Percentiles rank a stretch among this genome's conserved stretches.
phyloP scores from a whole-genome alignment of 2,797 vertebrate species.

The Trachops cirrhosus region DNA sequence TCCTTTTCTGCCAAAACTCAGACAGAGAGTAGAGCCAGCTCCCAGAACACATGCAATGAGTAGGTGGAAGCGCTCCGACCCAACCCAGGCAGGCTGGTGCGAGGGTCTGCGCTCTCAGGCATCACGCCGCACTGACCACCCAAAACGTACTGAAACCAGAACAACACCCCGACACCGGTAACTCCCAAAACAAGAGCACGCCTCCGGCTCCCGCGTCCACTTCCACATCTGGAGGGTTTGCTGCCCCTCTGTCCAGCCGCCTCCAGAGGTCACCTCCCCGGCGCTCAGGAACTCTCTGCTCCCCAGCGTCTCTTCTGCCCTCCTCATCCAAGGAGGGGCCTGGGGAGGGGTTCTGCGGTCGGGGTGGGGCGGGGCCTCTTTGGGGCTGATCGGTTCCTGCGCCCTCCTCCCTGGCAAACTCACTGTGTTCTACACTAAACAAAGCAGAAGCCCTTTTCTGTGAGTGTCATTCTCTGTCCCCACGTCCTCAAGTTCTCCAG shows the following conservation, averaged over 20 bases:
- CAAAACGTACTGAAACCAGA: not conserved
- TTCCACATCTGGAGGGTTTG: not conserved
- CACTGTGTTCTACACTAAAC: not conserved
- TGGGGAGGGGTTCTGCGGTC: not conserved
- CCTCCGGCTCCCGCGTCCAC: fast-evolving
- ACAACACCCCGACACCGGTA: fast-evolving
- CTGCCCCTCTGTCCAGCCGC: no score
- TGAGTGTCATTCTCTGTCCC: fast-evolving
- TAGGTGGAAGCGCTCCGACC: not conserved
- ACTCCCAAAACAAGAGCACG: not conserved
- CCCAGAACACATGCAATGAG: not conserved
- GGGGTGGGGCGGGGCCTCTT: not conserved
- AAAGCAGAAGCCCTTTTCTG: not conserved
- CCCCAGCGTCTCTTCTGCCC: not conserved
- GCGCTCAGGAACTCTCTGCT: not conserved
- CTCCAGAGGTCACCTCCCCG: not conserved
- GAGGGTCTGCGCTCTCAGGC: fast-evolving
- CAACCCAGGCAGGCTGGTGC: no score
- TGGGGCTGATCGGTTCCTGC: fast-evolving
- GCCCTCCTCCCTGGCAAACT: not conserved
- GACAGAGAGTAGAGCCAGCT: not conserved
- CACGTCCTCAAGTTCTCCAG: not conserved
- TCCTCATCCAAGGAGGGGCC: not conserved
- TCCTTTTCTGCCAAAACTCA: not conserved
- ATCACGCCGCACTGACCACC: fast-evolving